Base-by-base conservation (phyloP, 2,797 vertebrate species). In the Odontamblyopus rebecca region DNA sequence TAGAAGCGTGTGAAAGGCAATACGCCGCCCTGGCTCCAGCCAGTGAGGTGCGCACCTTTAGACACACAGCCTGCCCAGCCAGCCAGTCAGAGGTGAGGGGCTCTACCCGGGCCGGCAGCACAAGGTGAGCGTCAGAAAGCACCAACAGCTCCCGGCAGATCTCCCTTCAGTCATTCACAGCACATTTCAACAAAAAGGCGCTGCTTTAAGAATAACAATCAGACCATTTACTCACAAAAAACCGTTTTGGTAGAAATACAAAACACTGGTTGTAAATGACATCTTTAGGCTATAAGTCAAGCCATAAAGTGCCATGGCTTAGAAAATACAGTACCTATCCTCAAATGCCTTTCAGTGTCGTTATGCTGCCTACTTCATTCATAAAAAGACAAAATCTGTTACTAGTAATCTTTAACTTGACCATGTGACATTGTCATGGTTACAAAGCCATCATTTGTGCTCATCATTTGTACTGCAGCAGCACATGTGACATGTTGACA, bases 1-100 rank as follows among this genome's bases (percentile, higher is more conserved):
- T 93, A 91, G 91, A 92, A 91, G 91, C 91, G 92, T 93, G 92
- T 94, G 92, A 94, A 94, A 93, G 90, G 89, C 92, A 92, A 93
- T 92, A 89, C 82, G 85, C 85, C 81, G 86, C 83, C 73, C 86
- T 86, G 86, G 89, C 87, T 91, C 82, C 89, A 90, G 88, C 88
- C 89, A 85, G 86, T 86, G 77, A 91, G 91, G 86, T 88, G 89
- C 85, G 87, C 90, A 92, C 91, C 89, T 90, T 90, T 86, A 88
- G 85, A 84, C 81, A 73, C 84, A 82, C 83, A 82, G 51, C 78
- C 80, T 73, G 81, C 81, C 85, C 78, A 72, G 80, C 81, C 84
- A 84, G 86, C 80, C 85, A 85, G 74, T 80, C 71, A 79, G 72
- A 82, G 87, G 80, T 19, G 67, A 51, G 82, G 41, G 81, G 77